Conservation (phyloP, 1,140 invertebrate genomes). For the Pachypsylla venusta region DNA sequence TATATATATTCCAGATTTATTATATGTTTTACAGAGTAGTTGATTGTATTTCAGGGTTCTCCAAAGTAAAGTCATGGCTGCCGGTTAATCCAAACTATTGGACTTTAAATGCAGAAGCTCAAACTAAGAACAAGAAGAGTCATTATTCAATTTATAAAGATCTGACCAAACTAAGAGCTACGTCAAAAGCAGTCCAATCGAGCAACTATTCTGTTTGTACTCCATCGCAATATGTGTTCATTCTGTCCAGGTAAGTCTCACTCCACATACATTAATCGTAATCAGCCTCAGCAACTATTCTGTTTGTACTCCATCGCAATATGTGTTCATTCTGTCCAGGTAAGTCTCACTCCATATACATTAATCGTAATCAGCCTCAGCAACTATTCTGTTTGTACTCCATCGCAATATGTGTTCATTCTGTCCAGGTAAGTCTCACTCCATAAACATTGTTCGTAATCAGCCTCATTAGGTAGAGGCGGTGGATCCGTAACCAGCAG, state of each 20-base stretch:
- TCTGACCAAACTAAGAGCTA: constrained; percentile 8
- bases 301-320: background rate
- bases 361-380: background rate
- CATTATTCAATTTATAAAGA: constrained; percentile 18
- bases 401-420: background rate
- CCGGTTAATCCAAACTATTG: constrained; percentile 41
- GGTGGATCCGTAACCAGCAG: too few species aligned
- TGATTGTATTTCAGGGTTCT: constrained; percentile 49
- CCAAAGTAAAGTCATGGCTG: constrained; percentile 46
- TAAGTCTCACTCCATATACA: too few species aligned
- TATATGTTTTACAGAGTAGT: too few species aligned
- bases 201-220: background rate
- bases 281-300: background rate
- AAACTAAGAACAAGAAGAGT: constrained; percentile 10
- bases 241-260: background rate
- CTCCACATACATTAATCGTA: background rate
- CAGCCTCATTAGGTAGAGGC: too few species aligned
- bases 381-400: background rate
- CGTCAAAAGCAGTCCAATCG: background rate
- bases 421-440: background rate
- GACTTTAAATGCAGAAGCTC: constrained; percentile 33
- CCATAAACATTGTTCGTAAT: background rate
- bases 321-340: background rate
- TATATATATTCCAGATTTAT: too few species aligned
- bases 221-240: background rate